A percentile compares a stretch with the other conserved stretches of the same genome.
phyloP scores from a whole-genome alignment of 2,888 invertebrate genomes.

The Dryobota labecula region DNA sequence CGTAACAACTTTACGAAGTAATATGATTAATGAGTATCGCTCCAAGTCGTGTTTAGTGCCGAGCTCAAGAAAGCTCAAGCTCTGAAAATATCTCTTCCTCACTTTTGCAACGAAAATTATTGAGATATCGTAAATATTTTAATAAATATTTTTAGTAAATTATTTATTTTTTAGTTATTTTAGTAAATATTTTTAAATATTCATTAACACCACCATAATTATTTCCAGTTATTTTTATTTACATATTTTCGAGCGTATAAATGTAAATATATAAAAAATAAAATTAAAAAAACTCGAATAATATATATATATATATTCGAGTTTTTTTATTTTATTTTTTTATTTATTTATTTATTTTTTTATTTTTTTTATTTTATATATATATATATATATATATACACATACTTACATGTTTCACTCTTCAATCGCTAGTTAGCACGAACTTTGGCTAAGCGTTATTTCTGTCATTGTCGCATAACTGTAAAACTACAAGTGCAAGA shows the following conservation, averaged over 20 bases:
- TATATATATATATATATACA: no score
- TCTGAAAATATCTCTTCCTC: background rate
- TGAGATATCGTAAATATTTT: background rate
- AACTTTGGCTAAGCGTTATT: background rate
- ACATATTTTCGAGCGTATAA: background rate
- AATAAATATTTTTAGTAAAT: no score
- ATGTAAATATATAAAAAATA: no score
- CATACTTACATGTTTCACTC: no score
- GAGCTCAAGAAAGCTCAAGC: background rate
- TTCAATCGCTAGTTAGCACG: no score
- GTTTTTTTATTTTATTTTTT: no score
- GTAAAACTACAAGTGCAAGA: background rate
- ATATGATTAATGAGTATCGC: background rate
- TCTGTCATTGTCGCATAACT: background rate
- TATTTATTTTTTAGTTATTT: no score
- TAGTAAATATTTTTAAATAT: background rate
- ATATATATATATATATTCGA: no score
- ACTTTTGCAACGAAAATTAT: conserved; percentile 1
- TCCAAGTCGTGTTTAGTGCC: background rate
- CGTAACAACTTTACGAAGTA: conserved; percentile 13
- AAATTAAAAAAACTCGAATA: no score
- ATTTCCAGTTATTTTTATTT: background rate
- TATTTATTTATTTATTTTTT: no score
- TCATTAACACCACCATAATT: background rate
- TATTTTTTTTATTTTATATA: no score